Evolutionary conservation across 2,113 vertebrate genomes (phyloP).

Genomic region (Periophthalmus modestus): DNA sequence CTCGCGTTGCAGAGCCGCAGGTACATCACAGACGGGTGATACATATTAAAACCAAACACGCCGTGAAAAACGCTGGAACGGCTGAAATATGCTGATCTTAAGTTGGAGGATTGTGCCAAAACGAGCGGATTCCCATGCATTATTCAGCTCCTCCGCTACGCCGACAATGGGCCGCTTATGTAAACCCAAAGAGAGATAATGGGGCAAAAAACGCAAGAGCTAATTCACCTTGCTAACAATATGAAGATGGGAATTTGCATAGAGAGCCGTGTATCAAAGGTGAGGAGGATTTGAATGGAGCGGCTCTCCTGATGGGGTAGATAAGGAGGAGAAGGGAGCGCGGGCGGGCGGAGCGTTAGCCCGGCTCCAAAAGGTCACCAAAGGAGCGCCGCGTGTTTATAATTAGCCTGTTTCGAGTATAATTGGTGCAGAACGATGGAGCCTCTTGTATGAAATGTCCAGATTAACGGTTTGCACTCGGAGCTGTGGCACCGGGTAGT

Average conservation of each 20-base stretch:
- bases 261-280: constrained; percentile 63
- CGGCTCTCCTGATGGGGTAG: constrained; percentile 62
- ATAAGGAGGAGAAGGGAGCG: constrained; percentile 61
- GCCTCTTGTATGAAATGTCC: background rate
- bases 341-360: constrained; percentile 40
- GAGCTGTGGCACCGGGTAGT: background rate
- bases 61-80: constrained; percentile 56
- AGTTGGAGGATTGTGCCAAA: constrained; percentile 56
- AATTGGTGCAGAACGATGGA: constrained; percentile 13
- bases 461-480: background rate
- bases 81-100: constrained; percentile 74
- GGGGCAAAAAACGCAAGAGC: constrained; percentile 66
- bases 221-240: constrained; percentile 75
- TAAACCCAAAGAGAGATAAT: constrained; percentile 79
- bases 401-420: constrained; percentile 52
- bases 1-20: constrained; percentile 3
- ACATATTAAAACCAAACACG: constrained; percentile 67
- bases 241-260: constrained; percentile 71
- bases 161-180: constrained; percentile 74
- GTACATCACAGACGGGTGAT: constrained; percentile 55
- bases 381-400: constrained; percentile 50
- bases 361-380: constrained; percentile 58
- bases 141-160: constrained; percentile 61
- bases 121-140: constrained; percentile 68
- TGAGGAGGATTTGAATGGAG: constrained; percentile 72